phyloP scores from a whole-genome alignment of 2,888 invertebrate genomes.

The Athalia cordata region DNA sequence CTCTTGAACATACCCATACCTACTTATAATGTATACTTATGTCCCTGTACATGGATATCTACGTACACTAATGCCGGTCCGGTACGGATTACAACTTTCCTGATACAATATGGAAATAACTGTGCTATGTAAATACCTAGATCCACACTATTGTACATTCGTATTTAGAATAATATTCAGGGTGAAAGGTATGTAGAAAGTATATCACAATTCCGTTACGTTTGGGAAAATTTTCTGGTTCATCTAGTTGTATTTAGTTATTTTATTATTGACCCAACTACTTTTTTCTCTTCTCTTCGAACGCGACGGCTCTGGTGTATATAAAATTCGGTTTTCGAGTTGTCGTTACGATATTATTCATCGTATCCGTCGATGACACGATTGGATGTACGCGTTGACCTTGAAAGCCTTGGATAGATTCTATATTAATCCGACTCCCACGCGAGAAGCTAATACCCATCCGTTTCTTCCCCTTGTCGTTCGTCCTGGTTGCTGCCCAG shows the following conservation, averaged over 20 bases:
- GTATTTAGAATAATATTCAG: too few relatives aligned
- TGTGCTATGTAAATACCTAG: neutral
- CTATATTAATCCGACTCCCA: slow-evolving; percentile 41
- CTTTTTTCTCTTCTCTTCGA: too few relatives aligned
- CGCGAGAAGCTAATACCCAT: neutral
- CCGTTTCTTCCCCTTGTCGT: slow-evolving; percentile 2
- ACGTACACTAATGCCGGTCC: too few relatives aligned
- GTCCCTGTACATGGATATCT: too few relatives aligned
- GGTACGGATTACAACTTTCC: neutral
- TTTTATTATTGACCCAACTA: too few relatives aligned
- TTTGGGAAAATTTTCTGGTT: too few relatives aligned
- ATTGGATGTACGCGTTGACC: slow-evolving; percentile 36
- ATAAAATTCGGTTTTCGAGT: too few relatives aligned
- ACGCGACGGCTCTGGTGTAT: too few relatives aligned
- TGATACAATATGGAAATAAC: neutral
- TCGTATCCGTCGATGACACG: slow-evolving; percentile 11
- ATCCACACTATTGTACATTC: too few relatives aligned
- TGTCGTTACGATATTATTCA: slow-evolving; percentile 22
- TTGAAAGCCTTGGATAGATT: slow-evolving; percentile 32
- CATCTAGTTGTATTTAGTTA: too few relatives aligned
- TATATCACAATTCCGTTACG: too few relatives aligned
- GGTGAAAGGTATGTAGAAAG: too few relatives aligned
- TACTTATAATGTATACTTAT: neutral
- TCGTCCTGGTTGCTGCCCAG: neutral
- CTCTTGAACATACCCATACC: neutral